Percentiles rank a stretch among this genome's conserved stretches.
These are phyloP conservation scores for Zaprionus camerounensis DNA, from an alignment of 1,140 invertebrate genomes.

Conservation along the genomic window DNA sequence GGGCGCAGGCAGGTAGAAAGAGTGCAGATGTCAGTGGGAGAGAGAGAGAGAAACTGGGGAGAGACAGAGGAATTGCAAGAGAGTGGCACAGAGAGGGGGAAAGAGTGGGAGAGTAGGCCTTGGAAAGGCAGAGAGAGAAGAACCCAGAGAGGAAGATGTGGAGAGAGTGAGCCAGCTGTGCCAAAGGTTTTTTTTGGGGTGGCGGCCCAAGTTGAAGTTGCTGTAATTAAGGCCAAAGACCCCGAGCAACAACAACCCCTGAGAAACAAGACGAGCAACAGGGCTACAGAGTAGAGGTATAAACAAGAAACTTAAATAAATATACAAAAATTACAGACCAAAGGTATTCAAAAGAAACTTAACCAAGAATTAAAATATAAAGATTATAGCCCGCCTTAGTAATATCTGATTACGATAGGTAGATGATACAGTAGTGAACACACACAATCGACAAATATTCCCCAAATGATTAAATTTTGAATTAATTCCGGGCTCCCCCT, in stretches of 20 bases:
- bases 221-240: constrained; percentile 71
- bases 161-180: neutral
- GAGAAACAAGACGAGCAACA: constrained; percentile 33
- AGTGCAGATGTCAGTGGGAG: neutral
- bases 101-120: neutral
- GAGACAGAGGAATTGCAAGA: neutral
- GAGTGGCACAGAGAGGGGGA: neutral
- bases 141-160: neutral
- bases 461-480: too few species aligned
- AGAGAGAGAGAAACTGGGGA: neutral
- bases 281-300: constrained; percentile 24
- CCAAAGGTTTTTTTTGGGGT: constrained; percentile 35
- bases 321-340: neutral
- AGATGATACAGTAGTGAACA: too few species aligned
- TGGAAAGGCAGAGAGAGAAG: neutral
- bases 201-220: constrained; percentile 47
- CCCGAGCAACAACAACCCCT: constrained; percentile 64
- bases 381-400: too few species aligned
- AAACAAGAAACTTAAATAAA: neutral
- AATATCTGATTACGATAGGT: too few species aligned
- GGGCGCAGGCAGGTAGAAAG: neutral
- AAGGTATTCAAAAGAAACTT: too few species aligned
- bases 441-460: too few species aligned
- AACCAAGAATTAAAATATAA: too few species aligned
- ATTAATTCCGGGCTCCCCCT: too few species aligned